These are phyloP conservation scores for Petrocephalus microphthalmus DNA, from an alignment of 2,113 vertebrate genomes.

Conservation along the genomic window DNA sequence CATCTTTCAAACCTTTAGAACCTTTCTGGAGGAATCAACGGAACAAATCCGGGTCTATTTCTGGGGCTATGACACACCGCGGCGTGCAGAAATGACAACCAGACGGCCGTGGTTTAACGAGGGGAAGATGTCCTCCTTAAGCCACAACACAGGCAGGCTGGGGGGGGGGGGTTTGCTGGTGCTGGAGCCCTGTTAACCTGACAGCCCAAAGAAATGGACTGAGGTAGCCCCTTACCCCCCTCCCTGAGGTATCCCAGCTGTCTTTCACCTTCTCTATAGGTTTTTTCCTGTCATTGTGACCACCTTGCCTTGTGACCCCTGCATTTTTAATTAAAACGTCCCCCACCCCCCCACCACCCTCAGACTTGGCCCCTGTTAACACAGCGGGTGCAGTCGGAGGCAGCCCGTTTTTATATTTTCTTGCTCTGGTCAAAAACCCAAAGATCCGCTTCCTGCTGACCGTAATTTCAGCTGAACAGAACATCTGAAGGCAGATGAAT, in stretches of 20 bases:
- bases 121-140: constrained; percentile 36
- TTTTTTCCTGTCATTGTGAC: not conserved
- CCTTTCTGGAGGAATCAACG: constrained; percentile 47
- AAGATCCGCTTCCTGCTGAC: not conserved
- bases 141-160: constrained; percentile 37
- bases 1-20: constrained; percentile 60
- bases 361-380: not conserved
- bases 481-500: not conserved
- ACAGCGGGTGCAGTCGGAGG: not conserved
- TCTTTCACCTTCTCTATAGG: not conserved
- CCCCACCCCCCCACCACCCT: not conserved
- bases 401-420: not conserved
- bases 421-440: not conserved
- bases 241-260: not conserved
- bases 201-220: not conserved
- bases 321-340: not conserved
- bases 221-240: too few relatives aligned
- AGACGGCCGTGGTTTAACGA: constrained; percentile 53
- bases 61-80: constrained; percentile 58
- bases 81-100: constrained; percentile 57
- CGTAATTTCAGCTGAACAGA: not conserved
- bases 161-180: not conserved
- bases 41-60: constrained; percentile 63
- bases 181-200: not conserved
- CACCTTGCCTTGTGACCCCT: not conserved